Base-by-base conservation (phyloP, 1,140 invertebrate genomes). In the Stegodyphus dumicola region DNA sequence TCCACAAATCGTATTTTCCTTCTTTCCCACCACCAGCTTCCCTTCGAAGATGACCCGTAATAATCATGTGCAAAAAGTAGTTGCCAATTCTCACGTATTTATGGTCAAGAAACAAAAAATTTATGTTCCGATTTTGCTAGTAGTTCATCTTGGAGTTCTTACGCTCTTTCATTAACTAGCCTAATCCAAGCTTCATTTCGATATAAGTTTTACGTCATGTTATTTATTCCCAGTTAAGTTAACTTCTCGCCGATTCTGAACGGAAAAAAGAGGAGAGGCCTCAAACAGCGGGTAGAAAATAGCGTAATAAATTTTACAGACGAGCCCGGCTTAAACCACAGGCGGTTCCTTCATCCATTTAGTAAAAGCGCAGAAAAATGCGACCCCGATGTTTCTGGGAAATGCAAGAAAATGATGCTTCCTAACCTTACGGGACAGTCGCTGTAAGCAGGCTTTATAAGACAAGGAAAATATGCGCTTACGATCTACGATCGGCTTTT, bases 401-500 rank as follows among this genome's bases (percentile, higher is more conserved):
- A 64, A 49, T n/a, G 49, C 17, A 10, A 54, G 54, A 65, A 77
- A 54, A 54, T 10, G 53, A 33, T 49, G 33, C n/a, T 69, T 48
- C 49, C 33, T 18, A 70, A 49, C 77, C 17, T 18, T 51, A 6
- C 48, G 53, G 53, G 69, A 67, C 77, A 51, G 77, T 53, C 53
- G 7, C 54, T 51, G 66, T 79, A 70, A 70, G 75, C 49, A 66
- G 70, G 54, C 70, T 73, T 64, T 73, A 51, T 56, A 81, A 81
- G 78, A 73, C 52, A 81, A 73, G 77, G 70, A 81, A 81, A 81
- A 81, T 81, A 81, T 81, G 69, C 78, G 48, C 69, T 56, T 73
- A 65, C 78, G 69, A 81, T 73, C 67, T 81, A 81, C 78, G 70
- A 73, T 81, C 67, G 56, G 64, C 56, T 81, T 81, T 81, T 81